Evolutionary conservation across 2,797 vertebrate genomes (phyloP).

Genomic region (Sebastes hubbsi): DNA sequence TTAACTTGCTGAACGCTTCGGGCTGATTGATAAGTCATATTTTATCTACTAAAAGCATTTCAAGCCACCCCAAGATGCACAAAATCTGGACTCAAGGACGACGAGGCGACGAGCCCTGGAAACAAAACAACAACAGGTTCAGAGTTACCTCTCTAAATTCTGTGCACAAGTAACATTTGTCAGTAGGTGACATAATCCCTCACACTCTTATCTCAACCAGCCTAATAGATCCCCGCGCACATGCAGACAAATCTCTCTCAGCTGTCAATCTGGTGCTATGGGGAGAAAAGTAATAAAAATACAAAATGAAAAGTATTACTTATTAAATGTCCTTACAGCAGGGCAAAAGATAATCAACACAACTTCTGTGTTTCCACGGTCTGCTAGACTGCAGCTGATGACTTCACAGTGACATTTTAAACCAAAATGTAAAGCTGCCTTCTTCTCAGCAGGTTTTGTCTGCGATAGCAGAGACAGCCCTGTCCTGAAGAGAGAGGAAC

Average conservation of each 20-base stretch:
- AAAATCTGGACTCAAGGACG: conserved; percentile 51
- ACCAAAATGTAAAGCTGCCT: conserved; percentile 32
- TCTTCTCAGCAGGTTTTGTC: conserved; percentile 50
- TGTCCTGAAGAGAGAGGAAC: conserved; percentile 33
- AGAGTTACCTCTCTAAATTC: conserved; percentile 43
- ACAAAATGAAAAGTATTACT: conserved; percentile 20
- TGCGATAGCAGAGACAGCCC: neutral
- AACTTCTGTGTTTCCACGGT: conserved; percentile 20
- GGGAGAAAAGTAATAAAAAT: conserved; percentile 31
- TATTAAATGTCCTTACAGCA: conserved; percentile 14
- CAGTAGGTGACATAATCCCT: conserved; percentile 54
- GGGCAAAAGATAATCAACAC: conserved; percentile 1
- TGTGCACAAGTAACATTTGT: conserved; percentile 44
- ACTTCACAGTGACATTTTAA: conserved; percentile 27
- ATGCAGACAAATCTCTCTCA: conserved; percentile 33
- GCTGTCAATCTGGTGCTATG: conserved; percentile 20
- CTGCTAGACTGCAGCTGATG: conserved; percentile 21
- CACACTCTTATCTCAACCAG: conserved; percentile 33
- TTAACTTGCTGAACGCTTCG: conserved; percentile 34
- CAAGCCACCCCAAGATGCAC: conserved; percentile 30
- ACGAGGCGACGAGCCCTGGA: conserved; percentile 22
- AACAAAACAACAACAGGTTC: conserved; percentile 44
- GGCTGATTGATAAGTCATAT: conserved; percentile 52
- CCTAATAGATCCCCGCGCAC: conserved; percentile 37
- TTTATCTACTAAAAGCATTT: conserved; percentile 64